Evolutionary conservation across 1,140 invertebrate genomes (phyloP), one percentile per base, ranked within the genome.

Genomic region (Drosophila eugracilis): DNA sequence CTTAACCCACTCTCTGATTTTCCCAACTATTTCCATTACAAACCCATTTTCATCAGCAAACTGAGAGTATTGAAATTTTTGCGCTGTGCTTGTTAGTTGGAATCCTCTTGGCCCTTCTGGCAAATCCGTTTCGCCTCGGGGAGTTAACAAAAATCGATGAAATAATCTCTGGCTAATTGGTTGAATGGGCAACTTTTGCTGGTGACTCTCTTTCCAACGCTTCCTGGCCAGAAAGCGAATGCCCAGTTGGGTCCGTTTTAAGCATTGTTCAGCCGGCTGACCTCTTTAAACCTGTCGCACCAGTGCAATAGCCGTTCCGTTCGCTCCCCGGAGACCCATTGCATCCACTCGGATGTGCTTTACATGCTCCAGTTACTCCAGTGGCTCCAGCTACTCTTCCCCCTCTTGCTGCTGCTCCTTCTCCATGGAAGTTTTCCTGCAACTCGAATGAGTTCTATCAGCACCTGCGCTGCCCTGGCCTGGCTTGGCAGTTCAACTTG

Each of bases 311-410:
- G 55, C 9, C 32, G 32, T 14, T 34, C 30, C 32, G 24, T 28
- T 28, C 44, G 12, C 59, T 62, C 63, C 58, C 49, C 58, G 30
- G 58, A 55, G 48, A 58, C 53, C 36, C 57, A 78, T 60, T 57
- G 75, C 58, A 76, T 44, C 75, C 81, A 80, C 80, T 84, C 76
- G 81, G 80, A 86, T 84, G 76, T 84, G 77, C 80, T 84, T 80
- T 78, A 78, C 80, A 84, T 84, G 80, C 80, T 84, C 80, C 72
- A 86, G 65, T 84, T 84, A 48, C 47, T 69, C 52, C 62, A 55
- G 67, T 57, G 45, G 44, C 66, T 41, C 22, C 66, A 19, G 21
- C 50, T 49, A 22, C 63, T 12, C n/a, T 22, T 17, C 14, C 42
- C 12, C n/a, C 53, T 45, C 48, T 32, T 6, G n/a, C 45, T 17